Evolutionary conservation across 2,888 invertebrate species (phyloP).

Genomic region (Epistrophe grossulariae): DNA sequence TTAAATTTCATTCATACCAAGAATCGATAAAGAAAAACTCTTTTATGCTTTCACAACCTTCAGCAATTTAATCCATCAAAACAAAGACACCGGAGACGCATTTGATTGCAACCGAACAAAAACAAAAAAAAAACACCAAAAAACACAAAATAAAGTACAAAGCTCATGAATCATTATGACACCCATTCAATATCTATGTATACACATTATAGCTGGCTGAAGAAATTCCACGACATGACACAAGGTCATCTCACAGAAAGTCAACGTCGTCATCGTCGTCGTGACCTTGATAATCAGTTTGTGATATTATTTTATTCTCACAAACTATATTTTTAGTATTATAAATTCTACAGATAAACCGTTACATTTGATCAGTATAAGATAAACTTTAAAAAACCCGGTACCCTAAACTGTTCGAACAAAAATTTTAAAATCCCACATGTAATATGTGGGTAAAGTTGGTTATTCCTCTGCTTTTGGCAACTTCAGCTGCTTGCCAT

Average conservation of each 20-base stretch:
- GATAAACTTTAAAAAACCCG: conserved; percentile 34
- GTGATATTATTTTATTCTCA: background rate
- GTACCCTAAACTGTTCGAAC: conserved; percentile 3
- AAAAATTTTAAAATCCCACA: conserved; percentile 26
- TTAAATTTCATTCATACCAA: conserved; percentile 36
- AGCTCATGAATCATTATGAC: conserved; percentile 26
- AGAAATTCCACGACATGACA: conserved; percentile 43
- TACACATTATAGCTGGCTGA: background rate
- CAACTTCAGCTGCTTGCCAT: conserved; percentile 43
- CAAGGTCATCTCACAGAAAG: conserved; percentile 32
- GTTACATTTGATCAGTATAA: conserved; percentile 49
- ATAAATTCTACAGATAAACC: conserved; percentile 45
- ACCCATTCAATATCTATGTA: background rate
- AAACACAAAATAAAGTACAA: conserved; percentile 6
- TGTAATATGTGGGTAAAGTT: conserved; percentile 68
- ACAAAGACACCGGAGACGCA: conserved; percentile 36
- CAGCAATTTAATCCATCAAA: conserved; percentile 22
- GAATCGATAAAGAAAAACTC: conserved; percentile 44
- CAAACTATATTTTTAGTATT: conserved; percentile 32
- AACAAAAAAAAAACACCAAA: background rate
- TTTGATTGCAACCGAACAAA: conserved; percentile 3
- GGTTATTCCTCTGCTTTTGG: conserved; percentile 58
- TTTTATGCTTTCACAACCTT: conserved; percentile 47
- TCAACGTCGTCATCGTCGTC: background rate
- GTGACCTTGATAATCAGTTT: conserved; percentile 54